Evolutionary conservation across 2,113 vertebrate species (phyloP).

Genomic region (Clarias macrocephalus): DNA sequence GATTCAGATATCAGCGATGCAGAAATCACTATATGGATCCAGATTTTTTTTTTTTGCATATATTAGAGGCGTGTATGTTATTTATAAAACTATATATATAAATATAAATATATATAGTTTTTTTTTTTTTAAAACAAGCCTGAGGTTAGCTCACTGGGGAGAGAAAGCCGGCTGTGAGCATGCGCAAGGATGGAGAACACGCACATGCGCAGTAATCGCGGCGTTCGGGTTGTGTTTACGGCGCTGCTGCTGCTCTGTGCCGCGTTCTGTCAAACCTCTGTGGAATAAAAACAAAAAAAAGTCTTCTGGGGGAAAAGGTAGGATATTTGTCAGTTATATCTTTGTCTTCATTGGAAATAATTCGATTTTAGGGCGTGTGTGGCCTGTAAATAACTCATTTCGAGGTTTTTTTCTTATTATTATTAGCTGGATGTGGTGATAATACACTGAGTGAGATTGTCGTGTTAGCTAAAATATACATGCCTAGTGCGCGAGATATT

Average conservation of each 20-base stretch:
- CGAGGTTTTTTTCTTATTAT: background rate
- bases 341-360: background rate
- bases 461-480: constrained; percentile 5
- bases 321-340: constrained; percentile 21
- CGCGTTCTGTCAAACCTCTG: constrained; percentile 64
- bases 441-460: background rate
- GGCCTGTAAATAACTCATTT: background rate
- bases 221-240: constrained; percentile 77
- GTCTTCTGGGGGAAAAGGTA: constrained; percentile 63
- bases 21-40: too few species aligned
- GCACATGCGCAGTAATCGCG: constrained; percentile 69
- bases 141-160: background rate
- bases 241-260: constrained; percentile 65
- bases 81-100: too few species aligned
- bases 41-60: too few species aligned
- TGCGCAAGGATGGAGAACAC: background rate
- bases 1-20: too few species aligned
- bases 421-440: background rate
- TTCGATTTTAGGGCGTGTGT: background rate
- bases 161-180: background rate
- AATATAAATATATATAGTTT: too few species aligned
- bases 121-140: too few species aligned
- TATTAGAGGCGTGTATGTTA: too few species aligned
- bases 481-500: background rate
- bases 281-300: constrained; percentile 57